A percentile compares a stretch with the other conserved stretches of the same genome.
Conservation (phyloP, 2,113 vertebrate species). For the Antechinus flavipes region DNA sequence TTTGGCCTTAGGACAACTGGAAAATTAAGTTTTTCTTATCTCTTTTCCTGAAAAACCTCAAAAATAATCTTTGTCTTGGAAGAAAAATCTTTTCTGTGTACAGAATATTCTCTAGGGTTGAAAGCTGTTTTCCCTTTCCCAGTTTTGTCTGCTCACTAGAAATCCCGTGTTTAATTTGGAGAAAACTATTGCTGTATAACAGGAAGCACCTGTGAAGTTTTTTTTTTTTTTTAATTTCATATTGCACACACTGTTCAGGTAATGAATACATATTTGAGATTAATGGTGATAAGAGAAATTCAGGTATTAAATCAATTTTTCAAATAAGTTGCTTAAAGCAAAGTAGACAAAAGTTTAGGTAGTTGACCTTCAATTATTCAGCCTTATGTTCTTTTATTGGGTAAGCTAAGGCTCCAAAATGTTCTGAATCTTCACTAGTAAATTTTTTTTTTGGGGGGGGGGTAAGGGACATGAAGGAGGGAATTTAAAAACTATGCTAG, state of each 20-base stretch:
- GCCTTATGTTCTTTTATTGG: not conserved
- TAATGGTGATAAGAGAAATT: not conserved
- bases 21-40: not conserved
- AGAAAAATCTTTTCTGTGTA: conserved; percentile 13
- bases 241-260: not conserved
- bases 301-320: not conserved
- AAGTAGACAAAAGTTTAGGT: not conserved
- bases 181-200: conserved; percentile 52
- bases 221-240: not conserved
- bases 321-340: not conserved
- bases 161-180: conserved; percentile 52
- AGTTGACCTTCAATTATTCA: not conserved
- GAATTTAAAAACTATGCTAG: not conserved
- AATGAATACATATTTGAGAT: not conserved
- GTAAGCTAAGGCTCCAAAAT: not conserved
- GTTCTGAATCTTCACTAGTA: not conserved
- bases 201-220: conserved; percentile 65
- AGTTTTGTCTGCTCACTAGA: conserved; percentile 61
- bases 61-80: conserved; percentile 26
- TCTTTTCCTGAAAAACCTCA: conserved; percentile 23
- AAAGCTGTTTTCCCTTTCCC: not conserved
- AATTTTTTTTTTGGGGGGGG: not conserved
- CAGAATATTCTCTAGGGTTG: not conserved
- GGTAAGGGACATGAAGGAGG: not conserved
- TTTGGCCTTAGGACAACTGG: conserved; percentile 39